Percentiles rank a stretch among this genome's conserved stretches.
phyloP scores from a whole-genome alignment of 1,140 invertebrate genomes.

The Leguminivora glycinivorella region DNA sequence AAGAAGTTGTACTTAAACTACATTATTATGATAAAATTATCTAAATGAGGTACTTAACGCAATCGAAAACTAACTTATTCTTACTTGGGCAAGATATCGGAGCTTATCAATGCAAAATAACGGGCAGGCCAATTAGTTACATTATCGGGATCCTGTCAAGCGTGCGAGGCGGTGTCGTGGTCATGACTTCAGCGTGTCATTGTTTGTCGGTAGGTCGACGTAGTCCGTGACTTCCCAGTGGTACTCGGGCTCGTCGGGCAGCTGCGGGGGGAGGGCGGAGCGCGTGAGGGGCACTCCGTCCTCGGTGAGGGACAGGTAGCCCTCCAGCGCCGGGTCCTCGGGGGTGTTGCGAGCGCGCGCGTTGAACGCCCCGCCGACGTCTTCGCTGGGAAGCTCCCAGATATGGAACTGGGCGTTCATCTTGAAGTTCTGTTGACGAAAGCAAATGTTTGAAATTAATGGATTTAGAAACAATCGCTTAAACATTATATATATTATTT shows the following conservation, averaged over 20 bases:
- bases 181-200: conserved; percentile 22
- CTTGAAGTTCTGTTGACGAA: conserved; percentile 77
- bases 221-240: conserved; percentile 75
- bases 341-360: conserved; percentile 67
- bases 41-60: conserved; percentile 22
- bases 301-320: conserved; percentile 81
- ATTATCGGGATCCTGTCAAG: neutral
- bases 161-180: neutral
- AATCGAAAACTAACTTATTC: conserved; percentile 27
- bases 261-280: conserved; percentile 67
- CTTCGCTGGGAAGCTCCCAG: conserved; percentile 73
- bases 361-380: conserved; percentile 81
- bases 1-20: neutral
- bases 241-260: conserved; percentile 64
- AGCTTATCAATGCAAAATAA: conserved; percentile 15
- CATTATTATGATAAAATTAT: neutral
- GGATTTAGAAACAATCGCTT: no score
- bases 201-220: conserved; percentile 55
- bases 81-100: conserved; percentile 25
- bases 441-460: neutral
- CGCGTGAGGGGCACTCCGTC: conserved; percentile 81
- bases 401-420: conserved; percentile 76
- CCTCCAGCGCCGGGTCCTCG: conserved; percentile 76
- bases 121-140: conserved; percentile 23
- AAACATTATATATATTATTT: no score